Percentiles rank a stretch among this genome's conserved stretches.
These are phyloP conservation scores for Nesometra sesokonis DNA, from an alignment of 35 echinoderm and acorn worm species.

Conservation along the genomic window DNA sequence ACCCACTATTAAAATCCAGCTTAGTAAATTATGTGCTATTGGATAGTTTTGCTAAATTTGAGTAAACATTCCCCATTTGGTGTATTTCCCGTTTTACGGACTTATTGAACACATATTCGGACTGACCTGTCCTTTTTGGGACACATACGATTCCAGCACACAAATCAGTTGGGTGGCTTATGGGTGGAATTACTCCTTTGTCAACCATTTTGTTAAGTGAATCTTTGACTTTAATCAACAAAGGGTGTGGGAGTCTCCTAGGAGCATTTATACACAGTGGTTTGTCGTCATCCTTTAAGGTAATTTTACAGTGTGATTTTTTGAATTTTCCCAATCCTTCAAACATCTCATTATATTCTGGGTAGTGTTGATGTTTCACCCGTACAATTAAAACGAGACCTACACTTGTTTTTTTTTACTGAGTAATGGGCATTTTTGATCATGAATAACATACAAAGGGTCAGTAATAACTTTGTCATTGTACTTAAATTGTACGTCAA, in stretches of 20 bases:
- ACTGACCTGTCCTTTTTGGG: too few species aligned
- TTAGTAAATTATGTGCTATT: too few species aligned
- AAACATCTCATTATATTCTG: constrained; percentile 29
- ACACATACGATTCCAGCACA: too few species aligned
- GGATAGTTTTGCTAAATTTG: too few species aligned
- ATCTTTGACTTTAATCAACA: not conserved
- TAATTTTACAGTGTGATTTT: constrained; percentile 14
- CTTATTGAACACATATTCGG: too few species aligned
- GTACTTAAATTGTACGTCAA: not conserved
- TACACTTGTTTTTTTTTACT: constrained; percentile 23
- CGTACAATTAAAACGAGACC: constrained; percentile 17
- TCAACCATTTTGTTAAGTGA: not conserved
- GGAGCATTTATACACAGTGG: constrained; percentile 21
- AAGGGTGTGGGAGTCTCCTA: constrained; percentile 12
- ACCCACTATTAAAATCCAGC: too few species aligned
- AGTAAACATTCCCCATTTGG: constrained; percentile 13
- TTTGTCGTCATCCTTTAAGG: constrained; percentile 5
- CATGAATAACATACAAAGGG: constrained; percentile 10
- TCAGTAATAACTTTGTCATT: not conserved
- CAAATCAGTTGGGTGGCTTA: too few species aligned
- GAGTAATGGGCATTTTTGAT: constrained; percentile 21
- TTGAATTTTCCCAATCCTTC: constrained; percentile 26
- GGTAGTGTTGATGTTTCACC: not conserved
- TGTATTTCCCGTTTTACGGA: constrained; percentile 22
- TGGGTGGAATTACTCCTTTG: too few species aligned